Evolutionary conservation across 2,797 vertebrate genomes (phyloP).

Genomic region (Chelonia mydas): DNA sequence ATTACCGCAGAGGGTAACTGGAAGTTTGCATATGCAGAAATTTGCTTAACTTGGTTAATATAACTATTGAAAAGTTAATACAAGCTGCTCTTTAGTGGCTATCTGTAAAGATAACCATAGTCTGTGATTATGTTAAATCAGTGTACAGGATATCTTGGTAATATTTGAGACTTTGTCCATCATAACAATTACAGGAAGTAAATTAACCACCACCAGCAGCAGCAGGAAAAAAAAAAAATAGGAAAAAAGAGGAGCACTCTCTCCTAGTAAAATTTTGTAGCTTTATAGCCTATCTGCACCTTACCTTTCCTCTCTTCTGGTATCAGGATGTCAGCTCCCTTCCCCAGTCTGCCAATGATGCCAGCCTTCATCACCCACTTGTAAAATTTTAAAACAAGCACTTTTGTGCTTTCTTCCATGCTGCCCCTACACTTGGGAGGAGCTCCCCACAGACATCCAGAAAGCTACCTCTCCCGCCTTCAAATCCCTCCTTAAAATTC

Average conservation of each 20-base stretch:
- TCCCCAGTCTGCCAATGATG: neutral
- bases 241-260: neutral
- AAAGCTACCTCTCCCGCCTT: neutral
- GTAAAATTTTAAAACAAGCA: neutral
- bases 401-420: neutral
- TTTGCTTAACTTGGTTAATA: neutral
- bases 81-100: neutral
- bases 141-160: neutral
- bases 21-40: neutral
- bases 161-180: neutral
- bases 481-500: neutral
- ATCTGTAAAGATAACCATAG: neutral
- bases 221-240: neutral
- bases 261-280: neutral
- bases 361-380: neutral
- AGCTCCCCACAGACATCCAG: neutral
- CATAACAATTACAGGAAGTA: neutral
- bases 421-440: neutral
- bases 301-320: neutral
- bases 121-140: neutral
- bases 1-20: neutral
- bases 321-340: neutral
- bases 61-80: neutral
- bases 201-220: neutral
- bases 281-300: neutral